A percentile compares a stretch with the other conserved stretches of the same genome.
phyloP scores from a whole-genome alignment of 2,797 vertebrate species.

The Syngnathus acus region DNA sequence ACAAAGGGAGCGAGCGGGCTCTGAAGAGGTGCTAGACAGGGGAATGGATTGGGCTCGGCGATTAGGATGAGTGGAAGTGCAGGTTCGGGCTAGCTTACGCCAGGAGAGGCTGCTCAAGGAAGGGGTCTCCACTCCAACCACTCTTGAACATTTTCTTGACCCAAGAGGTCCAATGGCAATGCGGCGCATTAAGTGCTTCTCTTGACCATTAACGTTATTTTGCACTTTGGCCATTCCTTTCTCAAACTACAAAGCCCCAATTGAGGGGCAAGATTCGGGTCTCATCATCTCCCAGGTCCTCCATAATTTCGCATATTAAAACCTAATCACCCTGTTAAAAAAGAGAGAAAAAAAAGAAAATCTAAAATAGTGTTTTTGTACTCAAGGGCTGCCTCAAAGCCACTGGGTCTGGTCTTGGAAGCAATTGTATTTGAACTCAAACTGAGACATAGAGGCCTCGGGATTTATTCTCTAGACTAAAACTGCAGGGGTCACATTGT shows the following conservation, averaged over 20 bases:
- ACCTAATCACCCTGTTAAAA: not conserved
- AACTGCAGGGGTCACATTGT: not conserved
- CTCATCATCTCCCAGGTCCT: not conserved
- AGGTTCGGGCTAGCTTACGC: conserved; percentile 70
- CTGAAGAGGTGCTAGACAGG: conserved; percentile 81
- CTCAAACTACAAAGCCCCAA: not conserved
- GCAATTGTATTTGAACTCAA: not conserved
- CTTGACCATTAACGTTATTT: conserved; percentile 5
- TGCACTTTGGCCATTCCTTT: conserved; percentile 2
- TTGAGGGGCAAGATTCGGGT: not conserved
- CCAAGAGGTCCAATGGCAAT: conserved; percentile 16
- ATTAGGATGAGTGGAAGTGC: conserved; percentile 72
- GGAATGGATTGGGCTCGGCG: conserved; percentile 76
- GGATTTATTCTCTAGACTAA: not conserved
- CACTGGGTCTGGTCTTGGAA: not conserved
- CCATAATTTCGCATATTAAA: not conserved
- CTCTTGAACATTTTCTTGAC: conserved; percentile 41
- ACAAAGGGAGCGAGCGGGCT: conserved; percentile 74
- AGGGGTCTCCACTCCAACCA: conserved; percentile 25
- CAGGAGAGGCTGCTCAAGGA: conserved; percentile 7
- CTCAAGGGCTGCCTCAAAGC: not conserved
- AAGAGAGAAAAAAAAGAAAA: not conserved
- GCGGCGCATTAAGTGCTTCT: conserved; percentile 1
- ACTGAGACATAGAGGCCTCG: not conserved
- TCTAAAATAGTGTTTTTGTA: not conserved